A percentile compares a stretch with the other conserved stretches of the same genome.
These are phyloP conservation scores for Dipus sagitta DNA, from an alignment of 2,797 vertebrate species.

Conservation along the genomic window DNA sequence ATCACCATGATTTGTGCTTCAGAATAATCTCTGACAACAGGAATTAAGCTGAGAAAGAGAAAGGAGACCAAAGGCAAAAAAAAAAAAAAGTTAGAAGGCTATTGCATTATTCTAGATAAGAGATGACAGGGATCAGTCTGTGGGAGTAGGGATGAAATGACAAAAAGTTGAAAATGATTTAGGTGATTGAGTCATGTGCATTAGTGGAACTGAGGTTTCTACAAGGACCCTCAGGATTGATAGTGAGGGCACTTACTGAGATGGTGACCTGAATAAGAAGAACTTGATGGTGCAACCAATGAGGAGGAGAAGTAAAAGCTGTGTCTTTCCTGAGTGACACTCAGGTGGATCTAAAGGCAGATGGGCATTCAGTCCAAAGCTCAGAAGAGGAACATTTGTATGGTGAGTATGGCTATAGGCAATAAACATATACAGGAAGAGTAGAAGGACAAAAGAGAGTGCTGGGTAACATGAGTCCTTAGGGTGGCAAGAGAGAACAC, in stretches of 20 bases:
- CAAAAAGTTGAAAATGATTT: constrained; percentile 73
- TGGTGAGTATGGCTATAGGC: not conserved
- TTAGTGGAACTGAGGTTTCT: constrained; percentile 64
- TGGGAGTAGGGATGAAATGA: constrained; percentile 59
- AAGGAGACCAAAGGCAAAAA: constrained; percentile 71
- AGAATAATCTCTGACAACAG: constrained; percentile 66
- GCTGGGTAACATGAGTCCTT: not conserved
- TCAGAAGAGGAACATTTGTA: not conserved
- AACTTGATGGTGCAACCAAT: constrained; percentile 1
- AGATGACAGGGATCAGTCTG: constrained; percentile 63
- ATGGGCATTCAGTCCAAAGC: not conserved
- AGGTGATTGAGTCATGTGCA: constrained; percentile 57
- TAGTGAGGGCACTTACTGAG: constrained; percentile 35
- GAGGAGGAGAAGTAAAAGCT: not conserved
- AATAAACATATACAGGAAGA: not conserved
- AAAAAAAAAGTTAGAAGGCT: constrained; percentile 61
- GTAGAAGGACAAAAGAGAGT: not conserved
- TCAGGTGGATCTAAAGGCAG: not conserved
- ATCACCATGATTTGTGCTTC: constrained; percentile 64
- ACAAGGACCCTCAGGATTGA: not conserved
- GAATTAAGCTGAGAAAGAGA: constrained; percentile 68
- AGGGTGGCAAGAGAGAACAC: not conserved
- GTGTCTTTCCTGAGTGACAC: not conserved
- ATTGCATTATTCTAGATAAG: constrained; percentile 68
- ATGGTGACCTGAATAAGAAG: not conserved